Evolutionary conservation across 2,113 vertebrate species (phyloP).

Genomic region (Pyrgilauda ruficollis): DNA sequence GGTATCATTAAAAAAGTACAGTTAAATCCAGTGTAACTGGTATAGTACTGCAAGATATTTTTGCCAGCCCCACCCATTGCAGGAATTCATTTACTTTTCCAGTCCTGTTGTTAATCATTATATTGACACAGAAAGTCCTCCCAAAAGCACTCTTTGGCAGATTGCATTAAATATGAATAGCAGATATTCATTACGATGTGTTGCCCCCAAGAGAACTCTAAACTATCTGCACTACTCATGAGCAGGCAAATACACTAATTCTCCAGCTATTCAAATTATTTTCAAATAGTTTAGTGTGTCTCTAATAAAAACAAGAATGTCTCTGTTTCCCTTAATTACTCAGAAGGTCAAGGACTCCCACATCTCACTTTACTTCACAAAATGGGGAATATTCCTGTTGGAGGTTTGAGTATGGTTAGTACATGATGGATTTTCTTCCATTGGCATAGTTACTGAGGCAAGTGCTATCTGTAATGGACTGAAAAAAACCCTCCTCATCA

Average conservation of each 20-base stretch:
- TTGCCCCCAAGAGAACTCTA: constrained; percentile 62
- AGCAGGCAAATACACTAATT: constrained; percentile 64
- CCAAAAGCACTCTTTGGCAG: constrained; percentile 65
- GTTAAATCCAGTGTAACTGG: constrained; percentile 38
- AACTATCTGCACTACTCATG: constrained; percentile 55
- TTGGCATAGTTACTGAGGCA: background rate
- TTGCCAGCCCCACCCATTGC: constrained; percentile 51
- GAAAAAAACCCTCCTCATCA: background rate
- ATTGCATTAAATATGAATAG: constrained; percentile 68
- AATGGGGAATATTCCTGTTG: constrained; percentile 39
- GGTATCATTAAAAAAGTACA: background rate
- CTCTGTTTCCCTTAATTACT: constrained; percentile 66
- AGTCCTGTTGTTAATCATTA: constrained; percentile 64
- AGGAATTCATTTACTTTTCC: constrained; percentile 67
- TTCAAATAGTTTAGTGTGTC: constrained; percentile 60
- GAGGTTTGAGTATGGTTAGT: constrained; percentile 20
- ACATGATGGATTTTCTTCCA: constrained; percentile 51
- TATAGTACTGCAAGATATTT: constrained; percentile 40
- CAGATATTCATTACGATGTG: constrained; percentile 68
- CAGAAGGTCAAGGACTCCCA: constrained; percentile 65
- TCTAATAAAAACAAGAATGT: constrained; percentile 68
- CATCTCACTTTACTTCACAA: constrained; percentile 26
- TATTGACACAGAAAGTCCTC: constrained; percentile 67
- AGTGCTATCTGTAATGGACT: background rate
- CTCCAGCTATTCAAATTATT: constrained; percentile 67